These are phyloP conservation scores for Hystrix brachyura DNA, from an alignment of 2,113 vertebrate species.

Conservation along the genomic window DNA sequence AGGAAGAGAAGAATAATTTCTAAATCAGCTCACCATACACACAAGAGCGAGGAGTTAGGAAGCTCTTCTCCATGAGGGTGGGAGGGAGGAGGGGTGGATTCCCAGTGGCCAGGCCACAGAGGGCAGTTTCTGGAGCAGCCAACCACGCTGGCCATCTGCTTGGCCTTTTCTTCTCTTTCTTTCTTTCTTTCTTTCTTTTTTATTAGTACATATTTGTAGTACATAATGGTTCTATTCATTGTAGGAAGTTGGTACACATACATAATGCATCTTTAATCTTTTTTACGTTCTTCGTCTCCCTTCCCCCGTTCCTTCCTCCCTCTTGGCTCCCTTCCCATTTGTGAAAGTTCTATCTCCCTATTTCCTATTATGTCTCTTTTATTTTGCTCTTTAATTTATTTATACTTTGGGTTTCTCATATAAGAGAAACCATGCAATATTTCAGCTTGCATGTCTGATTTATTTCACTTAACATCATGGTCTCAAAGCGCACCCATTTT, in stretches of 20 bases:
- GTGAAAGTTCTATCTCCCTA: not conserved
- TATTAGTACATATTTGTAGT: not conserved
- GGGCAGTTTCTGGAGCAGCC: not conserved
- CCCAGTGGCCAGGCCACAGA: not conserved
- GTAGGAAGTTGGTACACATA: not conserved
- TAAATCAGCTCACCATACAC: not conserved
- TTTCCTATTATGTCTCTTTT: not conserved
- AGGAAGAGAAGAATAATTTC: constrained; percentile 8
- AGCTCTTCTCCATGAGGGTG: not conserved
- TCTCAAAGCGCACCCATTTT: not conserved
- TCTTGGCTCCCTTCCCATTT: not conserved
- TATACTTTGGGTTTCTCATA: not conserved
- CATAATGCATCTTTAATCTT: not conserved
- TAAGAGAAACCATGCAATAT: not conserved
- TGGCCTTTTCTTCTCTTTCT: not conserved
- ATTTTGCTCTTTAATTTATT: not conserved
- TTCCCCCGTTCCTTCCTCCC: not conserved
- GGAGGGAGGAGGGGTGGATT: no score
- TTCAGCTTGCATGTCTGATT: not conserved
- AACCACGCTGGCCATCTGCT: not conserved
- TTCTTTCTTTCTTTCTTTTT: not conserved
- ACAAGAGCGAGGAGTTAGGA: not conserved
- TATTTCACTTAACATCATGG: not conserved
- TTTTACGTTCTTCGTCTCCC: not conserved
- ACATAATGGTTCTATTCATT: not conserved